phyloP scores from a whole-genome alignment of 2,888 invertebrate species.

The Xestobium rufovillosum region DNA sequence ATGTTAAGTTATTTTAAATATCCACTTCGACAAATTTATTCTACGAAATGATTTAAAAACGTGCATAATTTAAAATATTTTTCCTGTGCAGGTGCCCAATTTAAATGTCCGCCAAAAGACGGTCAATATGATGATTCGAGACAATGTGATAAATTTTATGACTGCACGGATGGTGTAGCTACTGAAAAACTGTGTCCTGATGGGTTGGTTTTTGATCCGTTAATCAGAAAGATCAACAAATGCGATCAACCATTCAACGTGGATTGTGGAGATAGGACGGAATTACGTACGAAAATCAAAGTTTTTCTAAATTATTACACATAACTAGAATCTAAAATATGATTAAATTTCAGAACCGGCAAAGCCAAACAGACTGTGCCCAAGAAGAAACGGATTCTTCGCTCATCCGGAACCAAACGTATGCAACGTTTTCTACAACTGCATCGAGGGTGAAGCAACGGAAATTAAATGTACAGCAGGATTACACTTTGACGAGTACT shows the following conservation, averaged over 20 bases:
- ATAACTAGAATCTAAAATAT: no score
- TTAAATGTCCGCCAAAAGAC: slow-evolving; percentile 72
- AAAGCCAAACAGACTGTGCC: slow-evolving; percentile 62
- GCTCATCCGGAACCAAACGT: slow-evolving; percentile 75
- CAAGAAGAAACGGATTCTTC: slow-evolving; percentile 84
- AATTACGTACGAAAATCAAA: slow-evolving; percentile 66
- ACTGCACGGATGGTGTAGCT: slow-evolving; percentile 65
- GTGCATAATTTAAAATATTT: no score
- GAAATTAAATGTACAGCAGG: slow-evolving; percentile 82
- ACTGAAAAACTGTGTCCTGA: slow-evolving; percentile 77
- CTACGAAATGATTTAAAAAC: no score
- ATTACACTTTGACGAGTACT: slow-evolving; percentile 82
- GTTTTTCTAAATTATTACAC: no score
- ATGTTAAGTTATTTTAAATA: no score
- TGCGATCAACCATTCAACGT: slow-evolving; percentile 91
- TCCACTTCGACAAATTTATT: no score
- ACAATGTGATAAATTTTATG: slow-evolving; percentile 84
- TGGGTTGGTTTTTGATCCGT: slow-evolving; percentile 80
- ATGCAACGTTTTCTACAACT: slow-evolving; percentile 83
- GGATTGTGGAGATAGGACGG: slow-evolving; percentile 80
- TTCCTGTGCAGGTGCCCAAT: slow-evolving; percentile 46
- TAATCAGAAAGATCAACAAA: slow-evolving; percentile 80
- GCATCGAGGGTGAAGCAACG: slow-evolving; percentile 75
- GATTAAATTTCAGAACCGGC: slow-evolving; percentile 70
- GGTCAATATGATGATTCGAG: slow-evolving; percentile 72